A percentile compares a stretch with the other conserved stretches of the same genome.
These are phyloP conservation scores for Erythrolamprus reginae DNA, from an alignment of 2,113 vertebrate genomes.

Conservation along the genomic window DNA sequence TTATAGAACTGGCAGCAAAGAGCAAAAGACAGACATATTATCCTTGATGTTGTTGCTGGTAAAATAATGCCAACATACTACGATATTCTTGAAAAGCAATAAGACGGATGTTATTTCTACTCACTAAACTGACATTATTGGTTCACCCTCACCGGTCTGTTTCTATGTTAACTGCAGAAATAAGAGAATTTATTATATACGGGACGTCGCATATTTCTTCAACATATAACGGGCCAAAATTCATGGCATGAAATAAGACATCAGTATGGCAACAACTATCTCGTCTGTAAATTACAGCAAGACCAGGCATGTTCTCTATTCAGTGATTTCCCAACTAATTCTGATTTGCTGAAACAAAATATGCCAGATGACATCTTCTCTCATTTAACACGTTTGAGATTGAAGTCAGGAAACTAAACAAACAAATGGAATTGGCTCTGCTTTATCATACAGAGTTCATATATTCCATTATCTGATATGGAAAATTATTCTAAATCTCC, in stretches of 20 bases:
- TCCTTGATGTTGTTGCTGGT: conserved; percentile 33
- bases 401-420: conserved; percentile 56
- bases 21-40: conserved; percentile 31
- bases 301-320: conserved; percentile 54
- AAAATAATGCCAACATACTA: conserved; percentile 35
- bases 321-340: conserved; percentile 56
- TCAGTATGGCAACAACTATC: conserved; percentile 54
- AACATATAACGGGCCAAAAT: conserved; percentile 36
- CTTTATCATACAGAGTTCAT: conserved; percentile 27
- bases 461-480: neutral
- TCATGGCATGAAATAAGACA: conserved; percentile 39
- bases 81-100: conserved; percentile 10
- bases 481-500: neutral
- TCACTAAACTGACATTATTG: neutral
- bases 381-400: conserved; percentile 53
- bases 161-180: conserved; percentile 34
- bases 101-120: neutral
- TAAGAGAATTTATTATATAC: conserved; percentile 29
- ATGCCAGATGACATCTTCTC: conserved; percentile 51
- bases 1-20: conserved; percentile 33
- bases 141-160: neutral
- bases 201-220: conserved; percentile 41
- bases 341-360: conserved; percentile 45
- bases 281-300: conserved; percentile 57
- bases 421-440: conserved; percentile 47